Conservation (phyloP, 2,888 invertebrate genomes). For the Eupeodes luniger region DNA sequence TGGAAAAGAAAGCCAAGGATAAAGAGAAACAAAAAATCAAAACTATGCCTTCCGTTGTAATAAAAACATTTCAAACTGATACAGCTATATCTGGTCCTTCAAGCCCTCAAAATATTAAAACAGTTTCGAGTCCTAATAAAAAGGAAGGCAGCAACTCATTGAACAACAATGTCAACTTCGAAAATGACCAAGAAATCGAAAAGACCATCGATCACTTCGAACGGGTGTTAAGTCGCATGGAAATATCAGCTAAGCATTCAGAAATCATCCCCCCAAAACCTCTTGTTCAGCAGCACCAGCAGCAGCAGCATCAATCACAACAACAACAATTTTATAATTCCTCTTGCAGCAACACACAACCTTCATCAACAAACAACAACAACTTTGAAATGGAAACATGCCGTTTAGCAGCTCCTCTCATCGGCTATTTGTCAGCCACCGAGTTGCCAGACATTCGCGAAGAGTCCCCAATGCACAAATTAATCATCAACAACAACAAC, state of each 20-base stretch:
- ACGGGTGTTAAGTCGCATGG: slow-evolving; percentile 62
- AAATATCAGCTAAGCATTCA: slow-evolving; percentile 48
- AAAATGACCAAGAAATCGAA: slow-evolving; percentile 70
- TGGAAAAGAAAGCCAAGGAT: slow-evolving; percentile 1
- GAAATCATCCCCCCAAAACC: slow-evolving; percentile 10
- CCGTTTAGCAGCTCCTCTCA: slow-evolving; percentile 38
- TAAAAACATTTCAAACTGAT: neutral
- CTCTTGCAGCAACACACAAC: slow-evolving; percentile 4
- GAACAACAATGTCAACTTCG: slow-evolving; percentile 58
- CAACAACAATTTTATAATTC: neutral
- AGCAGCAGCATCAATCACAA: neutral
- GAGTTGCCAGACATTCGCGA: slow-evolving; percentile 75
- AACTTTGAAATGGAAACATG: slow-evolving; percentile 61
- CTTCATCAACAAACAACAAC: slow-evolving; percentile 41
- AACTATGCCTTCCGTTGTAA: neutral
- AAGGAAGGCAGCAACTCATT: slow-evolving; percentile 32
- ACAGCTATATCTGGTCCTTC: neutral
- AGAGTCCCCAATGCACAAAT: slow-evolving; percentile 60
- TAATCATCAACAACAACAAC: slow-evolving; percentile 51
- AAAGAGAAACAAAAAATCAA: slow-evolving; percentile 20
- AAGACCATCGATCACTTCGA: slow-evolving; percentile 74
- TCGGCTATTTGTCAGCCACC: slow-evolving; percentile 47
- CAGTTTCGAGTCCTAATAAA: neutral
- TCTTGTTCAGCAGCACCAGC: neutral
- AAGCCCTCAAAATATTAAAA: neutral